A percentile compares a stretch with the other conserved stretches of the same genome.
phyloP scores from a whole-genome alignment of 2,113 vertebrate species.

The Azemiops feae region DNA sequence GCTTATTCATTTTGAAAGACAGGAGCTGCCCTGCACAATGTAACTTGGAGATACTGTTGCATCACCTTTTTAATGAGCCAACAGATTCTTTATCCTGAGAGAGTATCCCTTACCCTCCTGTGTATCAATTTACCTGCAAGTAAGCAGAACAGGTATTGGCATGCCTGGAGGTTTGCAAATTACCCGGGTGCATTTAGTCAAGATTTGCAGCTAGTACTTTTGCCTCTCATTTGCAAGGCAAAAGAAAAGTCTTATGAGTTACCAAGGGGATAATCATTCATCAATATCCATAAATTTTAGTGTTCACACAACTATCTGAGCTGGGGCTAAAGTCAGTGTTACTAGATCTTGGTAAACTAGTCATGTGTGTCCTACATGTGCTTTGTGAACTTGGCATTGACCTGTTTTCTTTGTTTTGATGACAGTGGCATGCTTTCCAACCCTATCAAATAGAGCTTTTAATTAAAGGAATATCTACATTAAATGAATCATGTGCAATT shows the following conservation, averaged over 20 bases:
- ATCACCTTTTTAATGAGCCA: background rate
- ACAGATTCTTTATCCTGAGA: background rate
- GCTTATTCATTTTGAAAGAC: background rate
- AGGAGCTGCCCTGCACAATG: background rate
- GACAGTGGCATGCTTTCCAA: background rate
- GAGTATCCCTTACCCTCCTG: background rate
- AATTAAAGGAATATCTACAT: background rate
- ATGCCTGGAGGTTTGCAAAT: background rate
- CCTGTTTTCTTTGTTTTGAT: background rate
- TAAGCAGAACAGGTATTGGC: background rate
- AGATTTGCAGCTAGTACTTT: background rate
- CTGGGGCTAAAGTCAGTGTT: background rate
- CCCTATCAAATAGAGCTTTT: background rate
- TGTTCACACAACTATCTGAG: background rate
- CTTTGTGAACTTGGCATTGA: background rate
- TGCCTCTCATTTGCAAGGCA: conserved; percentile 3
- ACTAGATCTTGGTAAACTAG: background rate
- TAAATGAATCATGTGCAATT: background rate
- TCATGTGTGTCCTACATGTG: background rate
- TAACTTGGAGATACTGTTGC: background rate
- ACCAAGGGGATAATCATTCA: background rate
- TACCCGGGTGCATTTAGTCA: fast-evolving
- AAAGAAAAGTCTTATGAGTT: background rate
- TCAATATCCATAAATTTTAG: background rate
- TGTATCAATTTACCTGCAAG: background rate